Evolutionary conservation across 1,140 invertebrate genomes (phyloP), one percentile per base, ranked within the genome.

Genomic region (Nautilus pompilius): DNA sequence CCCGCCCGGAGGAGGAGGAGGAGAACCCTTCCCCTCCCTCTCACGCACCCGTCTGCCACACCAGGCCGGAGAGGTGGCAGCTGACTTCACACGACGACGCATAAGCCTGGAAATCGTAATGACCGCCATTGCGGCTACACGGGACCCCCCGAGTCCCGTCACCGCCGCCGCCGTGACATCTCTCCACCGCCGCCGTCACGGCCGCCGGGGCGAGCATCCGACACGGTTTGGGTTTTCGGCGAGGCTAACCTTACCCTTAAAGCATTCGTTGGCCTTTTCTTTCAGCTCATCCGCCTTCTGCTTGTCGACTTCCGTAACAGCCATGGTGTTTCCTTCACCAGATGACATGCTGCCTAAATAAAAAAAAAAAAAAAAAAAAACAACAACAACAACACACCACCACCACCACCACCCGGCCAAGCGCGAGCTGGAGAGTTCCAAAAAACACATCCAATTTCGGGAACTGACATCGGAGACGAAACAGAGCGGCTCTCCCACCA

Each of bases 161-260:
- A 17, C 24, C 24, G 2, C n/a, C 24, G 45, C n/a, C 24, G 24
- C 45, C 45, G 24, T 22, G 3, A 20, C 24, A 20, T 20, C 45
- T 8, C n/a, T 20, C 45, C 45, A 22, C n/a, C 24, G 45, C 45
- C 2, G 45, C 45, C 24, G n/a, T 48, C 2, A 48, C 24, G 45
- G 24, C 45, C 5, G n/a, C n/a, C 45, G 5, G 24, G 45, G 8
- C 45, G n/a, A 20, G n/a, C 45, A 48, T 22, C n/a, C 2, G 45
- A 48, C 45, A n/a, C n/a, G n/a, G n/a, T n/a, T n/a, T n/a, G n/a
- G n/a, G n/a, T 48, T 41, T 48, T 5, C 8, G 24, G 36, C 28
- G 32, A n/a, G n/a, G n/a, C n/a, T n/a, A n/a, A n/a, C 83, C 85
- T 84, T 86, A 93, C 92, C 89, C 87, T 94, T 93, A 78, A 95